Conservation (phyloP, 2,888 invertebrate genomes). For the Panzeria rudis region DNA sequence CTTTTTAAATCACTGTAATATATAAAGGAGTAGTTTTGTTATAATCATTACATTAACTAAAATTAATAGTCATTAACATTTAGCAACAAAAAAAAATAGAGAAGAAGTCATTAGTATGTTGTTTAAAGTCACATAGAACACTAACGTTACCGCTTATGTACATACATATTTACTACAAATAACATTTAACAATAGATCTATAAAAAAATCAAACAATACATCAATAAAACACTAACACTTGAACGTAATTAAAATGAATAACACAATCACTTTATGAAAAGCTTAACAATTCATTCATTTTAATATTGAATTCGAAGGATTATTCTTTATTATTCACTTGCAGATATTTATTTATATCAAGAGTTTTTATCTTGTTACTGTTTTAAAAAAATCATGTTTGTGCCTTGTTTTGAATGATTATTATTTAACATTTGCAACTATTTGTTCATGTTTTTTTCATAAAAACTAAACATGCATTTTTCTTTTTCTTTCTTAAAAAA, state of each 20-base stretch:
- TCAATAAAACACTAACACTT: constrained; percentile 25
- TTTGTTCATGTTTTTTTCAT: not conserved
- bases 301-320: constrained; percentile 3
- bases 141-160: constrained; percentile 24
- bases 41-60: not conserved
- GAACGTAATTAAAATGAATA: constrained; percentile 4
- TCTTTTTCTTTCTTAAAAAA: constrained; percentile 29
- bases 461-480: constrained; percentile 25
- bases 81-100: not conserved
- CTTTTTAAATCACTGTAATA: constrained; percentile 5
- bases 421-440: constrained; percentile 26
- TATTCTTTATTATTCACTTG: constrained; percentile 35
- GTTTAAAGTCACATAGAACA: constrained; percentile 7
- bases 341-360: constrained; percentile 18
- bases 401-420: constrained; percentile 68
- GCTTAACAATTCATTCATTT: constrained; percentile 33
- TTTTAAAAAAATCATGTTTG: constrained; percentile 55
- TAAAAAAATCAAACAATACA: constrained; percentile 5
- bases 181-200: not conserved
- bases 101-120: constrained; percentile 4
- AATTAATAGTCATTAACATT: constrained; percentile 23
- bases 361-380: constrained; percentile 43
- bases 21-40: constrained; percentile 5
- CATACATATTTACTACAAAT: constrained; percentile 9
- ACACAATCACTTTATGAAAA: constrained; percentile 19